Base-by-base conservation (phyloP, 2,888 invertebrate species). In the Mesorhabditis spiculigera region DNA sequence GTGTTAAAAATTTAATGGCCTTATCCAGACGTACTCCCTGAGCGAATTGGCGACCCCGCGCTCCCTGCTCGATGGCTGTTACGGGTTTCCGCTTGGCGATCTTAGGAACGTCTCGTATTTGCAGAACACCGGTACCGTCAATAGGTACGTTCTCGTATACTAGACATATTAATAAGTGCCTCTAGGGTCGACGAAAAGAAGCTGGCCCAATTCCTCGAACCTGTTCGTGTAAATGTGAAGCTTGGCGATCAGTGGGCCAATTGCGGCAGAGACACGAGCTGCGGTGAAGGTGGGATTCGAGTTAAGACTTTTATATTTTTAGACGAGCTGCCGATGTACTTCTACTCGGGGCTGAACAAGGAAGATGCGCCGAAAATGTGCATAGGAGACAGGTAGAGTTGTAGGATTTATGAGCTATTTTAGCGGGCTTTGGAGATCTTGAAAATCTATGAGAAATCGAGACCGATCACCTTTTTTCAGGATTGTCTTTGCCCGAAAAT, bases 331-430 rank as follows among this genome's bases (percentile, higher is more conserved):
- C 61, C 77, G 6, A 73, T 80, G 67, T 68, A 73, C 63, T 73
- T 79, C 67, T 80, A 74, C 66, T 77, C 78, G 13, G 90, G 89
- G 0, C 86, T 86, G 65, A 87, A 87, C 66, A 88, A 89, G 74
- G 86, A 86, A 64, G 88, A 88, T 69, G 85, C 86, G 71, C 89
- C 89, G 10, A 87, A 87, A 76, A 87, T 90, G 65, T 90, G 90
- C 81, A 86, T 89, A 45, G 86, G 86, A 75, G 89, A 89, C 16
- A 86, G 87, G 82, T 88, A 28, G 28, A 28, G 28, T 28, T 28
- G 28, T 28, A 28, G 28, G 28, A 28, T 28, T 28, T 28, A 28
- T 28, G 28, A 28, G 28, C 28, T 28, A 28, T 28, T 28, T 3
- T 28, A 28, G 28, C 28, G 28, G 28, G 28, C 28, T 28, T 28